Evolutionary conservation across 2,797 vertebrate species (phyloP).

Genomic region (Perdix hodgsoniae): DNA sequence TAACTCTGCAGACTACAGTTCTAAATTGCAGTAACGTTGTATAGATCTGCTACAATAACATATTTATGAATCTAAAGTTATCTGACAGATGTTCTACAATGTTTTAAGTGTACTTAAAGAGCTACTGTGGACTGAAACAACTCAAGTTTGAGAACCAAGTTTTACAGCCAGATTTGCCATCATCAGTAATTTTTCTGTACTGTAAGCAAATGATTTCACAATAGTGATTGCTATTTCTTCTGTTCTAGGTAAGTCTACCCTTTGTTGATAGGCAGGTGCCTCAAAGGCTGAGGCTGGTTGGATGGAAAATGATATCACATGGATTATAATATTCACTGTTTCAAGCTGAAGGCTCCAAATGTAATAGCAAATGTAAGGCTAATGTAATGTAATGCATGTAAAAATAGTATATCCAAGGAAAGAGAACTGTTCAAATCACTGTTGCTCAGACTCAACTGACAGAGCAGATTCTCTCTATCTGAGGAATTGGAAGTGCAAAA

Average conservation of each 20-base stretch:
- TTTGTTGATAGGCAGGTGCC: not conserved
- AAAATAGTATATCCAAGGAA: not conserved
- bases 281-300: not conserved
- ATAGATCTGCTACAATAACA: not conserved
- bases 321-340: not conserved
- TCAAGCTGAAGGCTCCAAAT: not conserved
- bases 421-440: not conserved
- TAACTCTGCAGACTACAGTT: not conserved
- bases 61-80: not conserved
- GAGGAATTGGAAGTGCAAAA: not conserved
- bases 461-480: not conserved
- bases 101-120: not conserved
- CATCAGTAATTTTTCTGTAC: not conserved
- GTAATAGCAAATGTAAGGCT: too few species aligned
- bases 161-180: not conserved
- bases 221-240: not conserved
- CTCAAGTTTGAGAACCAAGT: not conserved
- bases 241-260: not conserved
- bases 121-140: not conserved
- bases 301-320: not conserved
- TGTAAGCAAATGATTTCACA: not conserved
- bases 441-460: not conserved
- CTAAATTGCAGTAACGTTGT: not conserved
- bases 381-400: not conserved
- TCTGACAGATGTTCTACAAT: not conserved